Base-by-base conservation (phyloP, 2,113 vertebrate genomes). In the Hypocryptadius cinnamomeus region DNA sequence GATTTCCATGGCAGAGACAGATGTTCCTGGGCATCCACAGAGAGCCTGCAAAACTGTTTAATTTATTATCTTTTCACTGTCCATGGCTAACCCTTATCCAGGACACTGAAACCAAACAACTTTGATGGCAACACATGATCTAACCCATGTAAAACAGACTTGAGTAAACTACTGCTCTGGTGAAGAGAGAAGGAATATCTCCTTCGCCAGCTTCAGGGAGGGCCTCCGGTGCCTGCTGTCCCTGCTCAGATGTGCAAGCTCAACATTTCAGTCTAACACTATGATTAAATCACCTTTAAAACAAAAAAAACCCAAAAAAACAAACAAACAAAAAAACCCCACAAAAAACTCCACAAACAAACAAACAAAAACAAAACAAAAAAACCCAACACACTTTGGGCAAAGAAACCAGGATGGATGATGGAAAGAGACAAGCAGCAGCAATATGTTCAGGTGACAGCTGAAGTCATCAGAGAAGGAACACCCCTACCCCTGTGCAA, bases 401-500 rank as follows among this genome's bases (percentile, higher is more conserved):
- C 40, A 53, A 80, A 77, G 47, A 73, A 84, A 33, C 4, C 48
- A 56, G 45, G 13, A 82, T n/a, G 40, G 39, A 28, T 6, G 12
- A 44, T 40, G 63, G 68, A 59, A 73, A 40, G 15, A 15, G 45
- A 15, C 37, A 73, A 42, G 59, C 28, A 83, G 15, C 22, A 92
- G 79, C 50, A 85, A 1, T 47, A 69, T 44, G 21, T 85, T 51
- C 45, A 85, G 37, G 22, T 37, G 61, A 25, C 20, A 85, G 65
- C 39, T 84, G 42, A 68, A 79, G n/a, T 35, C 44, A 28, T 48
- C n/a, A 54, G 47, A 87, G 23, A 6, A 66, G 42, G 14, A 54
- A 15, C 25, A 81, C 9, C 35, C 9, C 19, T 65, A 4, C 4
- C 12, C 5, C 44, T 42, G 14, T 15, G 57, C 0, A 0, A 66